phyloP scores from a whole-genome alignment of 2,797 vertebrate genomes.

The Arrhamphus sclerolepis region DNA sequence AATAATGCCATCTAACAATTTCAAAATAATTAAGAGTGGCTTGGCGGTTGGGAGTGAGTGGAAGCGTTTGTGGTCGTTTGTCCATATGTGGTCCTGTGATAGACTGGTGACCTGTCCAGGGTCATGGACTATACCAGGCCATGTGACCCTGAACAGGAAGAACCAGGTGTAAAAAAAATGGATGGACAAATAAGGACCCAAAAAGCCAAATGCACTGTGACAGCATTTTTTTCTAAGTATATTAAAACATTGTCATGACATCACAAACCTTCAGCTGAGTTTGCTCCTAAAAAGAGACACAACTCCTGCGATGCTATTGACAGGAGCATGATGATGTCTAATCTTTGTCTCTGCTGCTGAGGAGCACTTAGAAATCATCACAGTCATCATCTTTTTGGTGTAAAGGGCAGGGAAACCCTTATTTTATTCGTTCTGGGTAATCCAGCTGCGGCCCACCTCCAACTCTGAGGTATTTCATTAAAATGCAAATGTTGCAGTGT shows the following conservation, averaged over 20 bases:
- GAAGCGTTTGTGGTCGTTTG: too few relatives aligned
- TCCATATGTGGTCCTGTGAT: too few relatives aligned
- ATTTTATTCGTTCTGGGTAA: background rate
- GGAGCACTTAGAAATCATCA: slow-evolving; percentile 30
- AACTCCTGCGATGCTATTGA: slow-evolving; percentile 25
- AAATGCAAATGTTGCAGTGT: background rate
- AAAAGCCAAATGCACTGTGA: slow-evolving; percentile 1
- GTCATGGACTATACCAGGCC: too few relatives aligned
- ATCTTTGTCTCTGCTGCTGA: slow-evolving; percentile 28
- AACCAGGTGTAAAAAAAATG: too few relatives aligned
- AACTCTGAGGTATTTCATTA: background rate
- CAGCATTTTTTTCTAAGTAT: background rate
- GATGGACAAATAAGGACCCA: too few relatives aligned
- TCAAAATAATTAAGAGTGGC: too few relatives aligned
- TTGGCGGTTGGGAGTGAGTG: too few relatives aligned
- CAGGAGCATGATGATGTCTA: slow-evolving; percentile 29
- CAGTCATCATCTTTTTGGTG: background rate
- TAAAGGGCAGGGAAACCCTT: too few relatives aligned
- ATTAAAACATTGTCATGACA: background rate
- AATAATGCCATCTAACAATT: too few relatives aligned
- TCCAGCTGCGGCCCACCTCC: background rate
- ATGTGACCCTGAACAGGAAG: too few relatives aligned
- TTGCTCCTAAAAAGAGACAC: slow-evolving; percentile 29
- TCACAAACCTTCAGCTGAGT: slow-evolving; percentile 28
- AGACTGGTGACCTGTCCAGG: too few relatives aligned